These are phyloP conservation scores for Megaceryle alcyon DNA, from an alignment of 2,797 vertebrate species.

Conservation along the genomic window DNA sequence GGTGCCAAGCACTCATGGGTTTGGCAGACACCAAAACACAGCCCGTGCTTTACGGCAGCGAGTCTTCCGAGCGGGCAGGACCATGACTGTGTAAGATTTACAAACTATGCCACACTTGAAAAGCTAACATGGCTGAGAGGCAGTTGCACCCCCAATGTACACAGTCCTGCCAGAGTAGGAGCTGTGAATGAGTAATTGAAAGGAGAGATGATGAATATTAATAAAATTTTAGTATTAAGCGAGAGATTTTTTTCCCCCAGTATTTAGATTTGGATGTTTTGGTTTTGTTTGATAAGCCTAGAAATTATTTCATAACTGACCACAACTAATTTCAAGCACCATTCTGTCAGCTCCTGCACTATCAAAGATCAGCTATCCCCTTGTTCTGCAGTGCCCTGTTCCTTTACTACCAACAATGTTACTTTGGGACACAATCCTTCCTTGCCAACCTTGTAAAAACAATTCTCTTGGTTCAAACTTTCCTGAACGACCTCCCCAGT, in stretches of 20 bases:
- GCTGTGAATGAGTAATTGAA: background rate
- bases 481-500: fast-evolving
- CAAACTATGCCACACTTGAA: background rate
- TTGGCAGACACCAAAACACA: background rate
- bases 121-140: background rate
- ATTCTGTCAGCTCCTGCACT: background rate
- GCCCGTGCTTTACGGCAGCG: background rate
- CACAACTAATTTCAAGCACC: background rate
- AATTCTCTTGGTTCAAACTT: fast-evolving
- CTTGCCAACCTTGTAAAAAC: background rate
- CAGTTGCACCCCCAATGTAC: background rate
- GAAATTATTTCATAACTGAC: background rate
- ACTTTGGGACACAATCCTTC: fast-evolving
- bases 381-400: fast-evolving
- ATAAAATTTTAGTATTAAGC: no score
- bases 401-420: fast-evolving
- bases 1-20: background rate
- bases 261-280: background rate
- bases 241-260: fast-evolving
- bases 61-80: background rate
- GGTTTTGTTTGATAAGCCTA: fast-evolving
- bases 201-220: background rate
- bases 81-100: background rate
- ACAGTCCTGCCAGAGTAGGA: background rate
- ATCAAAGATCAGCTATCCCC: background rate